A percentile compares a stretch with the other conserved stretches of the same genome.
Evolutionary conservation across 2,113 vertebrate genomes (phyloP).

Genomic region (Sphyrna mokarran): DNA sequence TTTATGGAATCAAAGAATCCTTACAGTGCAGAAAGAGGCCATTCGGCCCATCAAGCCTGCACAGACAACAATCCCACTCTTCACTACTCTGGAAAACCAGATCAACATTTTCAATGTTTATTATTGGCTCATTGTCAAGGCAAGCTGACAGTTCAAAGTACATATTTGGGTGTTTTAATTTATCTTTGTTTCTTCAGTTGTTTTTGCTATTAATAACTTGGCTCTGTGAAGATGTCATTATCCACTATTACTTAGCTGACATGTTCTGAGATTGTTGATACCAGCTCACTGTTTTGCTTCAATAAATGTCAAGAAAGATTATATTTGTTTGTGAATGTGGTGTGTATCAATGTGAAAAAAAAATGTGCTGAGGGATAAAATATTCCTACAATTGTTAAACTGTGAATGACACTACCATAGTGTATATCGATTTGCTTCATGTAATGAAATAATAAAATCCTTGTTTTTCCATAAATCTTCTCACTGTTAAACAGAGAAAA

Average conservation of each 20-base stretch:
- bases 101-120: too few relatives aligned
- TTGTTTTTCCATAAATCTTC: not conserved
- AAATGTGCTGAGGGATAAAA: not conserved
- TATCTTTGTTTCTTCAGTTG: not conserved
- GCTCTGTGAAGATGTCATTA: not conserved
- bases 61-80: too few relatives aligned
- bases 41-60: too few relatives aligned
- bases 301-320: not conserved
- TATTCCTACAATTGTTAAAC: not conserved
- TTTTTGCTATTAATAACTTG: not conserved
- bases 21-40: too few relatives aligned
- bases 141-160: too few relatives aligned
- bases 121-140: too few relatives aligned
- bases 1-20: too few relatives aligned
- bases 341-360: not conserved
- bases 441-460: not conserved
- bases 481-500: not conserved
- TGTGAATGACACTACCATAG: not conserved
- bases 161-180: not conserved
- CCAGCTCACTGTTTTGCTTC: not conserved
- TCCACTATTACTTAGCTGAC: not conserved
- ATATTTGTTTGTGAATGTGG: not conserved
- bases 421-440: not conserved
- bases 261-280: not conserved
- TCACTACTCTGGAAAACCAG: too few relatives aligned